Conservation (phyloP, 2,797 vertebrate genomes). For the Falco biarmicus region DNA sequence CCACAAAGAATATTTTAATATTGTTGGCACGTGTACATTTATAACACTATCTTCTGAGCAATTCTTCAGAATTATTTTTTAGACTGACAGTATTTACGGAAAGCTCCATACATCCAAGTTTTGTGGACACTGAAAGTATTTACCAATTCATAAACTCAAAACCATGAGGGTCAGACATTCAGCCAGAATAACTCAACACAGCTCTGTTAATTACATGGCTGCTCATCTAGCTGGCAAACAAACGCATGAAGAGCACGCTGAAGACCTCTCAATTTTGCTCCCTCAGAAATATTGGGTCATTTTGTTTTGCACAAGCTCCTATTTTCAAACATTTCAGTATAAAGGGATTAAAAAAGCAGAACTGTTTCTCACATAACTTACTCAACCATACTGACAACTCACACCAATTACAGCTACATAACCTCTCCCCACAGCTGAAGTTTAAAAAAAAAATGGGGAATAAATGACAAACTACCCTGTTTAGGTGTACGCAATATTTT, state of each 20-base stretch:
- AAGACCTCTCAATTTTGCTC: background rate
- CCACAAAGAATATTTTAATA: conserved; percentile 27
- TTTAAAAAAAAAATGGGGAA: background rate
- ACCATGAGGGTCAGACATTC: background rate
- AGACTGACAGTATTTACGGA: background rate
- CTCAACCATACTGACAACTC: background rate
- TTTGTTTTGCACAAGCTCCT: background rate
- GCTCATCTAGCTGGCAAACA: background rate
- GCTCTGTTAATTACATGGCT: background rate
- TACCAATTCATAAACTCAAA: background rate
- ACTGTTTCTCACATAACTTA: background rate
- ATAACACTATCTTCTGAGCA: conserved; percentile 21
- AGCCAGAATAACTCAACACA: background rate
- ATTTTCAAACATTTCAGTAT: background rate
- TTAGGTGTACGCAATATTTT: background rate
- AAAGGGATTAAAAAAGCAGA: background rate
- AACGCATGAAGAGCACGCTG: background rate
- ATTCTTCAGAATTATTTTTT: conserved; percentile 38
- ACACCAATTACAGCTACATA: background rate
- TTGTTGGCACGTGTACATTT: background rate
- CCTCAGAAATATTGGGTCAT: background rate
- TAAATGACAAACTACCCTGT: background rate
- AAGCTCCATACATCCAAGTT: background rate
- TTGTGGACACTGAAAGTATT: background rate
- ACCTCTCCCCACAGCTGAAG: background rate